Base-by-base conservation (phyloP, 2,113 vertebrate species). In the Menura novaehollandiae region DNA sequence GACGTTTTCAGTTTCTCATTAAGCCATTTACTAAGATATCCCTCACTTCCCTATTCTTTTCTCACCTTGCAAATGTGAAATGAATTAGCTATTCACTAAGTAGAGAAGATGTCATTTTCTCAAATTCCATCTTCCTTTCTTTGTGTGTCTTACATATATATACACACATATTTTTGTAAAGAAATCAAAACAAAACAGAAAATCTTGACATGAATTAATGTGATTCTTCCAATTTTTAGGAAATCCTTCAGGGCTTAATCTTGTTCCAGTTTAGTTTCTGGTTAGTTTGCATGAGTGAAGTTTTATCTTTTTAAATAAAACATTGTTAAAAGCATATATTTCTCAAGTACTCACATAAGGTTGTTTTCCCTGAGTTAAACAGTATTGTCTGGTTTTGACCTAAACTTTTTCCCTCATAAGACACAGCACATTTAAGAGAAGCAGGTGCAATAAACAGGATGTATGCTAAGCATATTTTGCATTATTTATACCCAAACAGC, bases 41-140 rank as follows among this genome's bases (percentile, higher is more conserved):
- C 18, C 6, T 64, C 0, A 0, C 3, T 74, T 85, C 9, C 3
- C 0, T 55, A 26, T 20, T 81, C 30, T 66, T 60, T 47, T 56
- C 55, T 93, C 30, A 69, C 15, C 35, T 87, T 77, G 7, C 7
- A 85, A 56, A 15, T 46, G 3, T 67, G 53, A 60, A 89, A 84
- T 21, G 6, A 83, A 66, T 63, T 37, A 73, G 7, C 18, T 69
- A 9, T 27, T 66, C n/a, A 35, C 5, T 44, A 69, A 60, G 28
- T 41, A 59, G 14, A 59, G 24, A 87, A n/a, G 13, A 53, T 1
- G 0, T 18, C 7, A n/a, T 46, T 53, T 24, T 68, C 35, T 83
- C 4, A 2, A 72, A 84, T 43, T 5, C 7, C 5, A n/a, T 53
- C 11, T 84, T 71, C 49, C 15, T 33, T 16, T 44, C 33, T 52